phyloP scores from a whole-genome alignment of 2,888 invertebrate species.

The Calameuta idolon region DNA sequence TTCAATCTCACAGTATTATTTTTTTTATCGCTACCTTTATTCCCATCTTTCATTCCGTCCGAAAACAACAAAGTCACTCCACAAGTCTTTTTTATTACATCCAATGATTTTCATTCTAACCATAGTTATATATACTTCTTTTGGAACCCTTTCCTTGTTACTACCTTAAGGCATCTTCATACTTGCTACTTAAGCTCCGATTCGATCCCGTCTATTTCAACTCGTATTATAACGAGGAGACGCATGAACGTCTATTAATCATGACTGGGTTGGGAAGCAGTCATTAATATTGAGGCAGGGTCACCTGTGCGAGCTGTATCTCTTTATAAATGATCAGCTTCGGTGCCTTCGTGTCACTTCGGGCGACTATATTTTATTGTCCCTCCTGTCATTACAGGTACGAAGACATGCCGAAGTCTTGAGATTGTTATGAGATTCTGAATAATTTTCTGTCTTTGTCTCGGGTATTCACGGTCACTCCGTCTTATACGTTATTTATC shows the following conservation, averaged over 20 bases:
- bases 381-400: constrained; percentile 11
- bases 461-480: background rate
- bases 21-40: background rate
- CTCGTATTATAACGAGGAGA: constrained; percentile 15
- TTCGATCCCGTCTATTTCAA: background rate
- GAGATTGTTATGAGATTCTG: constrained; percentile 6
- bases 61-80: background rate
- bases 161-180: background rate
- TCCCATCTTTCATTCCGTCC: background rate
- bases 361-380: constrained; percentile 51
- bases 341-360: constrained; percentile 43
- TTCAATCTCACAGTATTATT: background rate
- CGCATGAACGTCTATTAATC: constrained; percentile 52
- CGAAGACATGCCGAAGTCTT: constrained; percentile 1
- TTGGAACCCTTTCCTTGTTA: background rate
- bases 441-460: constrained; percentile 1
- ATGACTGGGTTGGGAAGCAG: constrained; percentile 46
- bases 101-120: background rate
- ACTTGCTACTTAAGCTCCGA: background rate
- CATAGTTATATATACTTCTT: background rate
- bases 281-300: constrained; percentile 55
- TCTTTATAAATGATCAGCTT: constrained; percentile 54
- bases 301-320: constrained; percentile 42
- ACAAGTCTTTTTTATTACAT: background rate
- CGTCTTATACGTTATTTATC: background rate